Conservation (phyloP, 2,888 invertebrate genomes). For the Epiblema foenella region DNA sequence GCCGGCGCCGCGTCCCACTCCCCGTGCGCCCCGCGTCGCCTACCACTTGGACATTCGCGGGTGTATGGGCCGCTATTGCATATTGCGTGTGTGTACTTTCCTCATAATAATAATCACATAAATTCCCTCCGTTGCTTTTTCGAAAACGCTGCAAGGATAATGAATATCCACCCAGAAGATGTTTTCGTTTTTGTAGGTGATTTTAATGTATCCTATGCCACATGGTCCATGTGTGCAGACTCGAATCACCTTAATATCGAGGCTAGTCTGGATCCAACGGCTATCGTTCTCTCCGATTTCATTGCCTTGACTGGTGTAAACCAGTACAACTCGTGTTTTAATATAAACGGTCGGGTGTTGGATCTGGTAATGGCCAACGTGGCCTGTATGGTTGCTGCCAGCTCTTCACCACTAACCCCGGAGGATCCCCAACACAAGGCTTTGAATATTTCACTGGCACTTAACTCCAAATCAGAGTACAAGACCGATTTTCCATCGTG, state of each 20-base stretch:
- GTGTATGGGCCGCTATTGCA: no score
- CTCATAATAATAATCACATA: neutral
- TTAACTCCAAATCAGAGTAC: no score
- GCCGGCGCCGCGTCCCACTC: no score
- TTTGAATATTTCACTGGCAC: neutral
- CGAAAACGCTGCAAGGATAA: conserved; percentile 2
- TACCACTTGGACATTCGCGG: no score
- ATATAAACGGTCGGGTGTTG: no score
- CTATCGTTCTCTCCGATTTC: no score
- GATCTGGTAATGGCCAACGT: neutral
- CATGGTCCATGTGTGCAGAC: neutral
- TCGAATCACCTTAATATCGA: neutral
- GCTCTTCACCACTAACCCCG: neutral
- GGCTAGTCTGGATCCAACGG: neutral
- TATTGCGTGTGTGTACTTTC: neutral
- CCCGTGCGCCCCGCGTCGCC: no score
- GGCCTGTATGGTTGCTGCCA: no score
- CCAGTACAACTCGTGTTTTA: no score
- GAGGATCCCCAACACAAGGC: conserved; percentile 1
- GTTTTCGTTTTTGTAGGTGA: conserved; percentile 1
- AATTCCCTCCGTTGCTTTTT: conserved; percentile 4
- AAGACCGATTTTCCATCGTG: no score
- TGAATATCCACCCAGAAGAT: neutral
- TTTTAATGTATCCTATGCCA: conserved; percentile 3
- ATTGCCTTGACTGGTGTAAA: no score